Percentiles rank a stretch among this genome's conserved stretches.
Evolutionary conservation across 2,888 invertebrate genomes (phyloP).

Genomic region (Operophtera brumata): DNA sequence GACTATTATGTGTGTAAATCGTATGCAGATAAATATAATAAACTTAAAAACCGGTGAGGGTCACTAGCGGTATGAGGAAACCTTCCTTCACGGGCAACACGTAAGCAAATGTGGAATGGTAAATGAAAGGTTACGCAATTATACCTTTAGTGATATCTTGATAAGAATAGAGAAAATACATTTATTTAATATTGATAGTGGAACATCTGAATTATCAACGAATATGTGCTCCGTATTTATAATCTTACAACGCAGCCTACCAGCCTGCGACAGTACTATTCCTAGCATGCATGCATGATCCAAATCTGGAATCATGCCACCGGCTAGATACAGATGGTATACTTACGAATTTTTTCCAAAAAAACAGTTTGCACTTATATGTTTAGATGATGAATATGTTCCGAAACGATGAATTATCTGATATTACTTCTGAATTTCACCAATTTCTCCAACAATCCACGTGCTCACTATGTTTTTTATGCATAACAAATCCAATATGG

Average conservation of each 20-base stretch:
- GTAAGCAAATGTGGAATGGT: conserved; percentile 75
- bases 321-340: conserved; percentile 50
- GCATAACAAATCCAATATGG: conserved; percentile 85
- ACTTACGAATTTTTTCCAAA: conserved; percentile 67
- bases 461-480: conserved; percentile 86
- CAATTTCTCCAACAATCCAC: conserved; percentile 80
- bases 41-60: conserved; percentile 54
- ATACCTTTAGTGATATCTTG: conserved; percentile 52
- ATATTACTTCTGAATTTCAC: conserved; percentile 72
- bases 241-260: conserved; percentile 27
- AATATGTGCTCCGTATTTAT: neutral
- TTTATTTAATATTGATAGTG: neutral
- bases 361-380: conserved; percentile 51
- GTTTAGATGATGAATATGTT: conserved; percentile 46
- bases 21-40: conserved; percentile 1
- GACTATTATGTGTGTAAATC: neutral
- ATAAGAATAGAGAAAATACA: conserved; percentile 20
- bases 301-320: conserved; percentile 60
- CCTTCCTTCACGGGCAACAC: conserved; percentile 78
- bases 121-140: conserved; percentile 80
- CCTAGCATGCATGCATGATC: conserved; percentile 46
- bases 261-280: conserved; percentile 31
- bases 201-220: conserved; percentile 2
- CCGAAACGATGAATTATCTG: conserved; percentile 52
- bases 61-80: conserved; percentile 72